Conservation (phyloP, 2,888 invertebrate genomes). For the Synanthedon vespiformis region DNA sequence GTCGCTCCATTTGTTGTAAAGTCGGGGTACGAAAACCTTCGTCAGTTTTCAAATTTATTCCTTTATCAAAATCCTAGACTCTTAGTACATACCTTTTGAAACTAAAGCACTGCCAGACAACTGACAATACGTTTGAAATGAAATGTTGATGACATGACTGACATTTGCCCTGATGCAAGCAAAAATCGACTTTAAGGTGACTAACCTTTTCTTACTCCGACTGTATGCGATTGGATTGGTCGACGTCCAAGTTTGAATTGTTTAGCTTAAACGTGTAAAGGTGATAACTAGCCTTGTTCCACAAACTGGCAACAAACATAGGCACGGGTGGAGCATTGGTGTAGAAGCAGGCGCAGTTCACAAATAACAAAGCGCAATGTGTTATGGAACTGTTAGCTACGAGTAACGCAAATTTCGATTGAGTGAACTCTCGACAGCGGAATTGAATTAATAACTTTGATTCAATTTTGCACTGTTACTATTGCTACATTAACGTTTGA, state of each 20-base stretch:
- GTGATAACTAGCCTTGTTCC: conserved; percentile 1
- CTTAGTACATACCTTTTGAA: too few relatives aligned
- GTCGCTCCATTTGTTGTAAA: too few relatives aligned
- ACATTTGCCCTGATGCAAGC: too few relatives aligned
- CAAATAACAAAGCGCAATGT: conserved; percentile 22
- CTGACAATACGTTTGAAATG: too few relatives aligned
- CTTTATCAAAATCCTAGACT: too few relatives aligned
- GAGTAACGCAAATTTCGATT: conserved; percentile 20
- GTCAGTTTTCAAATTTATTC: too few relatives aligned
- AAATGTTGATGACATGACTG: too few relatives aligned
- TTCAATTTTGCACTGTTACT: conserved; percentile 9
- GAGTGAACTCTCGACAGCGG: conserved; percentile 15
- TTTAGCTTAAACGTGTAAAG: background rate
- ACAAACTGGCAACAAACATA: background rate
- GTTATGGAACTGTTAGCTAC: conserved; percentile 17
- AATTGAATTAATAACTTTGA: conserved; percentile 16
- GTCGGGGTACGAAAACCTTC: too few relatives aligned
- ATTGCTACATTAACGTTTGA: conserved; percentile 2
- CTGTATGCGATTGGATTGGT: background rate
- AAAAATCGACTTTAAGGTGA: too few relatives aligned
- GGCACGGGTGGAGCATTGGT: background rate
- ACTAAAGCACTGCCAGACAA: too few relatives aligned
- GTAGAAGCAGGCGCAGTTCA: conserved; percentile 10
- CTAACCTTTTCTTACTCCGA: too few relatives aligned
- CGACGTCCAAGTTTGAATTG: background rate